phyloP scores from a whole-genome alignment of 2,797 vertebrate genomes.

The Hydrophis major region DNA sequence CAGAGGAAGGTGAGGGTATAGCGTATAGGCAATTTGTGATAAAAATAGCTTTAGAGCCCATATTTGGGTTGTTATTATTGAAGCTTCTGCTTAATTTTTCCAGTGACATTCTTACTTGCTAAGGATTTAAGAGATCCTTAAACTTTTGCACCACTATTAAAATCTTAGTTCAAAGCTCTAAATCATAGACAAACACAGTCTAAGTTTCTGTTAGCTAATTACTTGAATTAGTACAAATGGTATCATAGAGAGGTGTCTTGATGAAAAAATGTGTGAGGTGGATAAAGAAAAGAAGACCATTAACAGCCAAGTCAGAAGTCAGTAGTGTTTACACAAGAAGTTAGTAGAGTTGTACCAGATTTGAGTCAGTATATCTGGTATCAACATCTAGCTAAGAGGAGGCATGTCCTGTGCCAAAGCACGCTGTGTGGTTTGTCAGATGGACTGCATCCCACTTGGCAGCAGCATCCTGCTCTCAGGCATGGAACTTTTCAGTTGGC shows the following conservation, averaged over 20 bases:
- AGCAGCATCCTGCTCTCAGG: conserved; percentile 9
- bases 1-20: not conserved
- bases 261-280: conserved; percentile 23
- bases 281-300: conserved; percentile 39
- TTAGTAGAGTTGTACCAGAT: conserved; percentile 36
- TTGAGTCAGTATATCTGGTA: conserved; percentile 33
- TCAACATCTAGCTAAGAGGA: conserved; percentile 44
- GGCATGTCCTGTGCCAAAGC: conserved; percentile 34
- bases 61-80: not conserved
- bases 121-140: conserved; percentile 21
- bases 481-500: not conserved
- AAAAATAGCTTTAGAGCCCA: not conserved
- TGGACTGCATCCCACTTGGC: conserved; percentile 29
- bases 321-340: conserved; percentile 42
- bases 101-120: conserved; percentile 27
- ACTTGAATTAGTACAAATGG: not conserved
- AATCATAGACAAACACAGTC: conserved; percentile 36
- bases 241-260: conserved; percentile 33
- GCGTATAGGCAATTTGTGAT: not conserved
- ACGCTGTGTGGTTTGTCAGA: conserved; percentile 53
- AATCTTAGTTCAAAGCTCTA: conserved; percentile 33
- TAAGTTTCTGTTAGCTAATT: conserved; percentile 33
- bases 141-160: conserved; percentile 32
- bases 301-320: conserved; percentile 42
- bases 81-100: conserved; percentile 17